Evolutionary conservation across 2,888 invertebrate species (phyloP), one percentile per base, ranked within the genome.

Genomic region (Emmelina monodactyla): DNA sequence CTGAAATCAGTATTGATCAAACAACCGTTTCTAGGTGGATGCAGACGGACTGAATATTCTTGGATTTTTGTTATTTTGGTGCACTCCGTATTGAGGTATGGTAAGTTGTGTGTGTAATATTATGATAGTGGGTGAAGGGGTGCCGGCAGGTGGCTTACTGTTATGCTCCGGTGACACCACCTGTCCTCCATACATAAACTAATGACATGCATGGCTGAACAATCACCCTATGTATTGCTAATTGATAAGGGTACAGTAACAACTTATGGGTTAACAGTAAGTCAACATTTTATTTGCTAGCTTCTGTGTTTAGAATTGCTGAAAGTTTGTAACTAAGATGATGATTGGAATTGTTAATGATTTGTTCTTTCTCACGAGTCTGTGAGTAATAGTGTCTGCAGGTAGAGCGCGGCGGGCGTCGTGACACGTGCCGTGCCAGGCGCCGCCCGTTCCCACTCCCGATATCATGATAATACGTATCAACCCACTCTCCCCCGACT

Each of bases 1-100:
- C 59, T 54, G 57, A 49, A 56, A 55, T 48, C 53, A 50, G 55
- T 78, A 79, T 79, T 78, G 78, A 78, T 79, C 67, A 61, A 78
- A 75, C 70, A 68, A 60, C 58, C 37, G 72, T 76, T 53, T 52
- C 76, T 69, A 73, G 58, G 72, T 52, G 45, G 48, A 29, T 29
- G 29, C 47, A 46, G 41, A 46, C 49, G 49, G 39, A 38, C 38
- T 38, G n/a, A n/a, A n/a, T n/a, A n/a, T n/a, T n/a, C n/a, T n/a
- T n/a, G n/a, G n/a, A n/a, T n/a, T n/a, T n/a, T n/a, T 41, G 42
- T 45, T 45, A 11, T 49, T 51, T 54, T 53, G 50, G 50, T 56
- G 51, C 52, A 52, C 47, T 49, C 46, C 46, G 42, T 54, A 56
- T 50, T 47, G 44, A 40, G 46, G 47, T 47, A 43, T 37, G 35